Conservation (phyloP, 53 echinoderm and acorn worm species). For the Stichopus horrens region DNA sequence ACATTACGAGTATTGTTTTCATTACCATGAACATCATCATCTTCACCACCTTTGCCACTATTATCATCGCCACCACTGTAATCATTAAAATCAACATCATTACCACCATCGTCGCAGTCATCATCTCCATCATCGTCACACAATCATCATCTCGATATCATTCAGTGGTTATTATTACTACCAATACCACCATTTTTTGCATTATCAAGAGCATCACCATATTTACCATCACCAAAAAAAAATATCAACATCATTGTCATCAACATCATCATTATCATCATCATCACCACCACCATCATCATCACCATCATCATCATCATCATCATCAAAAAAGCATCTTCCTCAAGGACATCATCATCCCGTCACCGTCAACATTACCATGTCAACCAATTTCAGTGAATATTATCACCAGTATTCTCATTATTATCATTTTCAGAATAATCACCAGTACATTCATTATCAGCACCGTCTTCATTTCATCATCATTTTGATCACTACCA, state of each 20-base stretch:
- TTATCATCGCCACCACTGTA: not conserved
- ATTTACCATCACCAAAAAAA: no score
- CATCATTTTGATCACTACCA: no score
- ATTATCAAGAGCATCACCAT: no score
- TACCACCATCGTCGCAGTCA: not conserved
- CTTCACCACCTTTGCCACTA: not conserved
- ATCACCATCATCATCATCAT: constrained; percentile 17
- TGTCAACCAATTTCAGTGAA: not conserved
- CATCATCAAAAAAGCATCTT: not conserved
- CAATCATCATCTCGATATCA: no score
- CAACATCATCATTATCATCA: not conserved
- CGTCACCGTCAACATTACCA: not conserved
- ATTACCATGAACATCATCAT: not conserved
- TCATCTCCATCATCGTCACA: constrained; percentile 14
- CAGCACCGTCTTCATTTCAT: no score
- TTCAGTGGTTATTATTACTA: no score
- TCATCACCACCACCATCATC: constrained; percentile 18
- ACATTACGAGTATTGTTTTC: not conserved
- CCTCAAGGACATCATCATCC: not conserved
- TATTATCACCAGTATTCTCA: no score
- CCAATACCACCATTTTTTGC: no score
- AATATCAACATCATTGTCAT: no score
- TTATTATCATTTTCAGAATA: no score
- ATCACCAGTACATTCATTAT: no score
- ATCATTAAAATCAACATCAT: constrained; percentile 19